phyloP scores from a whole-genome alignment of 2,797 vertebrate species.

The Ctenochaetus hawaiiensis region DNA sequence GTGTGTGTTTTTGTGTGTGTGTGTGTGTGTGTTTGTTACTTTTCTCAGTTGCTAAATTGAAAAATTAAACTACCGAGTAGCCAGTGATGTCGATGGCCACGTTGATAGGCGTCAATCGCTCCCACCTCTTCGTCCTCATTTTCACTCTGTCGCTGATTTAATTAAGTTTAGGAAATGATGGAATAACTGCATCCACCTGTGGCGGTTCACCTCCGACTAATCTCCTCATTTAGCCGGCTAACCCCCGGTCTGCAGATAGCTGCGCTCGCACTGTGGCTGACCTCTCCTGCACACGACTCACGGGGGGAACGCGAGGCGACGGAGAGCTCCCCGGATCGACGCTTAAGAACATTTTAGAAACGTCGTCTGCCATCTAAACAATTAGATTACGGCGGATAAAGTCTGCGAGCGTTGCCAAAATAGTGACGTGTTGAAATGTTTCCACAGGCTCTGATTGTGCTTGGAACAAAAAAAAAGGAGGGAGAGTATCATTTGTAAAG shows the following conservation, averaged over 20 bases:
- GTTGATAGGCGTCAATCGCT: constrained; percentile 40
- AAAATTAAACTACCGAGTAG: constrained; percentile 63
- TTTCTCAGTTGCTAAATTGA: constrained; percentile 43
- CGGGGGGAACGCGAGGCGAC: constrained; percentile 13
- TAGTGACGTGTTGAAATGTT: constrained; percentile 15
- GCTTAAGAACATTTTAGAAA: constrained; percentile 14
- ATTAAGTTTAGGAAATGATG: constrained; percentile 79
- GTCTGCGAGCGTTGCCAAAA: constrained; percentile 20
- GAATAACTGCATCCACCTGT: constrained; percentile 77
- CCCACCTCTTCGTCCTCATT: constrained; percentile 19
- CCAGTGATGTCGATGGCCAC: constrained; percentile 36
- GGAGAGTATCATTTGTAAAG: constrained; percentile 17
- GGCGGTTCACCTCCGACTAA: constrained; percentile 63
- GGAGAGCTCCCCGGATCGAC: constrained; percentile 25
- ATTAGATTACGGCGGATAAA: constrained; percentile 34
- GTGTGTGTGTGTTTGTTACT: constrained; percentile 5
- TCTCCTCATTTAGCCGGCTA: constrained; percentile 64
- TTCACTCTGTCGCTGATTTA: constrained; percentile 63
- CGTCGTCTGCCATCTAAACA: constrained; percentile 36
- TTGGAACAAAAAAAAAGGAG: constrained; percentile 22
- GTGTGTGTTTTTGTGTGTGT: not conserved
- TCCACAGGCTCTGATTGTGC: constrained; percentile 13
- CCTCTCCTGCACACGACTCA: constrained; percentile 42
- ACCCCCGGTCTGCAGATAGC: constrained; percentile 72
- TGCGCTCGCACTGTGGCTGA: constrained; percentile 59